Evolutionary conservation across 1,140 invertebrate species (phyloP), one percentile per base, ranked within the genome.

Genomic region (Microplitis demolitor): DNA sequence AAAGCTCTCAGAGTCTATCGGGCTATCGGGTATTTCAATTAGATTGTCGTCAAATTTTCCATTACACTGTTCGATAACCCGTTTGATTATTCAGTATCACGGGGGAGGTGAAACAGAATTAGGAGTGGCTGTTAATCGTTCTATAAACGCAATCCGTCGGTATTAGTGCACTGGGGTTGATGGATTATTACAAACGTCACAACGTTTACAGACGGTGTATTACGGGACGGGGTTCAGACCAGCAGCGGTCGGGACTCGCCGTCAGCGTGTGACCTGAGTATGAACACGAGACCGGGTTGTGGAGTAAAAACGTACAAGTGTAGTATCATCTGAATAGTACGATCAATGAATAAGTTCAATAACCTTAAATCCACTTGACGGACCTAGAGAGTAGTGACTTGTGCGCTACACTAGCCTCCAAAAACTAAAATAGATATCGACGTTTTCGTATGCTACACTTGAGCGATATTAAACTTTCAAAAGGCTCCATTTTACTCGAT

Each of bases 311-410:
- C 37, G 1, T 39, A 39, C 6, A 45, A 45, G 8, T 45, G 39
- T 31, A 33, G 33, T 34, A 45, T 45, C 39, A 9, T 11, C 39
- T 5, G 6, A 45, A 45, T 11, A 45, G 39, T 66, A 71, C 69
- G 80, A 85, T 87, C 84, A 84, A 85, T 85, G 83, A 82, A 76
- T 74, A 82, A 80, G 85, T 87, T 87, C 84, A 84, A 84, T 82
- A 85, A 84, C 84, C 85, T 83, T 82, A 84, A 85, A 86, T 86
- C 82, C 82, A 85, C 82, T 84, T 79, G 83, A 83, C 79, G 80
- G 51, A 50, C 24, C 33, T 33, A 35, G 61, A 34, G 62, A 56
- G 62, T 71, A 45, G 39, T 45, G 53, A 71, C 69, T 71, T 66
- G 14, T 70, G 60, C 58, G n/a, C 14, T 35, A 9, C 14, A 33